Base-by-base conservation (phyloP, 1,140 invertebrate genomes). In the Drosophila mojavensis region DNA sequence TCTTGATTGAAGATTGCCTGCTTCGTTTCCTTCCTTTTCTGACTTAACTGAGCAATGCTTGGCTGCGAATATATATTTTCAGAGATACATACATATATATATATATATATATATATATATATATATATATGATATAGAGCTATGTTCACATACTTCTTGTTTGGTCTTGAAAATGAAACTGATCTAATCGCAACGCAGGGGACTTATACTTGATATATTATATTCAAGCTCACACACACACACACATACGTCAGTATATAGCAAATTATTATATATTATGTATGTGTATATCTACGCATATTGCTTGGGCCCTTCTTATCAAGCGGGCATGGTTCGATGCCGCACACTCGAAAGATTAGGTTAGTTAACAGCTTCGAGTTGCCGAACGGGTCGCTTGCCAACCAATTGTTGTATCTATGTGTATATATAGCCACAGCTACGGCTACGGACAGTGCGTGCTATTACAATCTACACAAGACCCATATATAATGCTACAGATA, bases 341-440 rank as follows among this genome's bases (percentile, higher is more conserved):
- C 71, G 56, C 60, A 39, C 65, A 69, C 56, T 74, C 24, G 26
- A 56, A 33, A 48, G 71, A 74, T 69, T 62, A 69, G 17, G 24
- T 10, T 55, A 47, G 56, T 47, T 68, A 50, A 48, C 48, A 63
- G 13, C 48, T 36, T 33, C 20, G 9, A 47, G 30, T 24, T 26
- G 66, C 28, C 30, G 47, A 36, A 11, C 45, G 36, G 30, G 39
- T 11, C 67, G 53, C 71, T 67, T 62, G 71, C 51, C 64, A 72
- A 70, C 56, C 67, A 61, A 63, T 28, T 59, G 53, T 73, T 83
- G 81, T 83, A 82, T 82, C 80, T 79, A 75, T 67, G 81, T 61
- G 63, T 62, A 76, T 60, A 64, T 63, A 69, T 77, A 53, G 63
- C 55, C 15, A 15, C 41, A 43, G 41, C 61, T 39, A 61, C 43